Evolutionary conservation across 2,888 invertebrate genomes (phyloP).

Genomic region (Eremobia ochroleuca): DNA sequence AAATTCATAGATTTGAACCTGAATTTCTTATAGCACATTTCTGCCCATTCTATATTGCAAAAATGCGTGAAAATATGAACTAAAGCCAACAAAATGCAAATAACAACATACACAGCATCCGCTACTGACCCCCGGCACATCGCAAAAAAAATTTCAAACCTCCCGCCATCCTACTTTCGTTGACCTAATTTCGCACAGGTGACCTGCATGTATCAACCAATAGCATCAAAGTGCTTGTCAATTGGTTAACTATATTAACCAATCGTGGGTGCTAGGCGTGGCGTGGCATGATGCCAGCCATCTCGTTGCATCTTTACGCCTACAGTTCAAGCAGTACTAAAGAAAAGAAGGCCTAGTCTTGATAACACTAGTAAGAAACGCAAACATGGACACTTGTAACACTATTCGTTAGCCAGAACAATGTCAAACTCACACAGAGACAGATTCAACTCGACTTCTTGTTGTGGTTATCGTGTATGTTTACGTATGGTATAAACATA

Average conservation of each 20-base stretch:
- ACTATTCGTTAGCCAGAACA: conserved; percentile 31
- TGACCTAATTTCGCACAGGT: conserved; percentile 84
- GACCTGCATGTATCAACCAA: conserved; percentile 86
- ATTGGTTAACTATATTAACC: conserved; percentile 91
- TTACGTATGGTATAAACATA: conserved; percentile 10
- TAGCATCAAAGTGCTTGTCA: conserved; percentile 86
- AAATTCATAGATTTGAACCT: neutral
- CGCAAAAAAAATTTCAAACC: conserved; percentile 69
- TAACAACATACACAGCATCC: neutral
- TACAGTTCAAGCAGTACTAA: conserved; percentile 56
- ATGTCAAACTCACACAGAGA: conserved; percentile 2
- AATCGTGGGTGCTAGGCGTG: conserved; percentile 89
- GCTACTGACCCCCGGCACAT: conserved; percentile 14
- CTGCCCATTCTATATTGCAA: too few species aligned
- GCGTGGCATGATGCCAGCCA: conserved; percentile 89
- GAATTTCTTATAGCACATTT: neutral
- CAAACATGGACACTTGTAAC: neutral
- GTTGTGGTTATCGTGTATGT: neutral
- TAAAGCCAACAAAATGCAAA: conserved; percentile 15
- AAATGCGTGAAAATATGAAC: neutral
- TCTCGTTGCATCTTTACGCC: conserved; percentile 82
- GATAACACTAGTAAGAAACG: neutral
- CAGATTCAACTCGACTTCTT: neutral
- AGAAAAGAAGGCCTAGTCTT: conserved; percentile 56
- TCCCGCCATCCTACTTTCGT: conserved; percentile 73